Percentiles rank a stretch among this genome's conserved stretches.
Conservation (phyloP, 2,888 invertebrate genomes). For the Mythimna pallens region DNA sequence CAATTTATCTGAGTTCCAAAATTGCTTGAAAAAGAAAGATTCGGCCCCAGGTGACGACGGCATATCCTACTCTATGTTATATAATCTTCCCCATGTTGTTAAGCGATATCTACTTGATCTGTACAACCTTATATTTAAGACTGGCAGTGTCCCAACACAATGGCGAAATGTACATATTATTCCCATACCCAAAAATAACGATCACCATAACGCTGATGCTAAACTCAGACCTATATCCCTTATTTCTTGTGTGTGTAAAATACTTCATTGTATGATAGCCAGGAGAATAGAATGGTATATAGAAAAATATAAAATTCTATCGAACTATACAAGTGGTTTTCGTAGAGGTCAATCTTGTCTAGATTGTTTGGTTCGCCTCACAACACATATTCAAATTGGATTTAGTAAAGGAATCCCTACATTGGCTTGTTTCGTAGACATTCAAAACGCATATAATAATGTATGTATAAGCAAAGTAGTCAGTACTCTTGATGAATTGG, state of each 20-base stretch:
- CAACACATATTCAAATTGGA: background rate
- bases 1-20: background rate
- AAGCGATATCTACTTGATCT: background rate
- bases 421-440: slow-evolving; percentile 1
- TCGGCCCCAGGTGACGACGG: background rate
- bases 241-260: background rate
- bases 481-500: background rate
- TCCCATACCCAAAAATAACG: background rate
- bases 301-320: background rate
- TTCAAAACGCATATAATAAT: slow-evolving; percentile 1
- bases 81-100: background rate
- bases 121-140: background rate
- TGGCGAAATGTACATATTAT: background rate
- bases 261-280: background rate
- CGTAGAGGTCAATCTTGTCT: background rate
- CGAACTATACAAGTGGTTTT: background rate
- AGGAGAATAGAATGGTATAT: background rate
- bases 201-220: background rate
- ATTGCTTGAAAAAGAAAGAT: background rate
- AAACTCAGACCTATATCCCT: background rate
- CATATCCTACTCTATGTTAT: background rate
- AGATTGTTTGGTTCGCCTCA: background rate
- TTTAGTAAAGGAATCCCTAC: background rate
- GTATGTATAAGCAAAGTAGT: background rate
- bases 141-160: background rate